Evolutionary conservation across 1,140 invertebrate species (phyloP), one percentile per base, ranked within the genome.

Genomic region (Aphaenogaster floridana): DNA sequence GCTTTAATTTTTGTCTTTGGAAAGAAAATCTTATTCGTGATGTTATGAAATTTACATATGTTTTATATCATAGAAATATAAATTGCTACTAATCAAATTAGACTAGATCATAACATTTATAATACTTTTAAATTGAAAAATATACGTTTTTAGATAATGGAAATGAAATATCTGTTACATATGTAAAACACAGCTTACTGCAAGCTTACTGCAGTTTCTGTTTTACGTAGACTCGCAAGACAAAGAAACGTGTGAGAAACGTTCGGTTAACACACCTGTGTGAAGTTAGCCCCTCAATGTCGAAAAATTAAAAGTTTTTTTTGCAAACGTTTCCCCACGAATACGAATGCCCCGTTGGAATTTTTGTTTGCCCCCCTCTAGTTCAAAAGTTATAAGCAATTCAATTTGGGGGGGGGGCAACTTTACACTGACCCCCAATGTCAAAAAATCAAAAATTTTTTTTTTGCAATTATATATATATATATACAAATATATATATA

Each of bases 21-120:
- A 72, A n/a, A 77, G 36, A 28, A 61, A 61, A 61, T 45, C 7
- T 57, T 42, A 77, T 28, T 77, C 15, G n/a, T 42, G 5, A 61
- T 28, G 11, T 61, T 61, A n/a, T 54, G 17, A 57, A 74, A 74
- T 39, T 57, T 77, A 15, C 9, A 54, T 0, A 21, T 74, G 17
- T 39, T 57, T 13, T 74, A 39, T 39, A 39, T 50, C 28, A 50
- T 21, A 52, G 15, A 21, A 13, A n/a, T 39, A 9, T 71, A 71
- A 17, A n/a, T 39, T 52, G 17, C 15, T 54, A 21, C 5, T 54
- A 72, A 54, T 72, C 11, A 72, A 36, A 59, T 57, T 2, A 15
- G 6, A 2, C 59, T 39, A 28, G 21, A 39, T 59, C 11, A 39
- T 57, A n/a, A 54, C 28, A n/a, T 28, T 9, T 4, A 28, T 57